phyloP scores from a whole-genome alignment of 1,140 invertebrate genomes.

The Apis laboriosa region DNA sequence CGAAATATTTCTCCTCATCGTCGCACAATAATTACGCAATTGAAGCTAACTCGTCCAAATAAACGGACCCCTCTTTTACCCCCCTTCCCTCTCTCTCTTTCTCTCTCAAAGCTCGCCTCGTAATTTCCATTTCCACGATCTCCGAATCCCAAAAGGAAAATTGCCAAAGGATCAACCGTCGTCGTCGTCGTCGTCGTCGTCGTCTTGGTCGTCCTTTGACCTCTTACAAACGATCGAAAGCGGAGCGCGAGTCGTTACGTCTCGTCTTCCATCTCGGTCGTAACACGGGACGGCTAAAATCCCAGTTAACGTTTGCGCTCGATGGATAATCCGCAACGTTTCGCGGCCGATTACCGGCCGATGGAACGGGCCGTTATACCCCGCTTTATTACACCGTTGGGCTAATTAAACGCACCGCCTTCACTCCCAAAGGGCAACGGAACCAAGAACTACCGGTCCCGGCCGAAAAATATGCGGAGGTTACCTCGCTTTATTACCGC shows the following conservation, averaged over 20 bases:
- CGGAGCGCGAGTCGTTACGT: not conserved
- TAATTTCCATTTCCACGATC: no score
- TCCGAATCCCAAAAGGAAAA: no score
- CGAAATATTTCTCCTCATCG: no score
- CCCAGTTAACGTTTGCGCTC: slow-evolving; percentile 29
- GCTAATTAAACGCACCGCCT: slow-evolving; percentile 56
- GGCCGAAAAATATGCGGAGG: slow-evolving; percentile 53
- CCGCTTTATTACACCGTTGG: slow-evolving; percentile 48
- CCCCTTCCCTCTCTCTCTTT: no score
- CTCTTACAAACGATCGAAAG: not conserved
- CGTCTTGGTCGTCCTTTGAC: no score
- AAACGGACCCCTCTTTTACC: no score
- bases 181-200: no score
- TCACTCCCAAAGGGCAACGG: slow-evolving; percentile 34
- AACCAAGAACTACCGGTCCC: not conserved
- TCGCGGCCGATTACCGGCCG: slow-evolving; percentile 18
- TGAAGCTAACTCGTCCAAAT: no score
- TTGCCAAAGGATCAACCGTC: no score
- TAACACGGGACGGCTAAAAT: slow-evolving; percentile 44
- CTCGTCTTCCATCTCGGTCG: not conserved
- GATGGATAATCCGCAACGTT: slow-evolving; percentile 19
- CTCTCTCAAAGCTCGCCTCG: no score
- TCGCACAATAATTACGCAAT: no score
- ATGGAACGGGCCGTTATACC: slow-evolving; percentile 33
- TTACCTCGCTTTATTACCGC: slow-evolving; percentile 42